Evolutionary conservation across 92 coral and sea anemone species (phyloP), one percentile per base, ranked within the genome.

Genomic region (Pocillopora grandis): DNA sequence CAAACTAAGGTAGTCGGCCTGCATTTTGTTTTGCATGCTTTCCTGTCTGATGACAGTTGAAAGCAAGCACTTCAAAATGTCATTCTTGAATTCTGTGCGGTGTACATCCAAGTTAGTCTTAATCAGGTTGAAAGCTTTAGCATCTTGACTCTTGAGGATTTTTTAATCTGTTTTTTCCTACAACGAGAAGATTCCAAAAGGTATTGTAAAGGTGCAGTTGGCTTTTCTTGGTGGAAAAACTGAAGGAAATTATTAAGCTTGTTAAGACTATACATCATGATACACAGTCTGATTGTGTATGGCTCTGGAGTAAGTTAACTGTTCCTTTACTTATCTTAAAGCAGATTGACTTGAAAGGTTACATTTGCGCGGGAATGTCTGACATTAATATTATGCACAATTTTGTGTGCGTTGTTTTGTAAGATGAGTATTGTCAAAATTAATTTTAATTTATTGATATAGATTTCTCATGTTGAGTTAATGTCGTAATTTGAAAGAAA

Each of bases 341-440:
- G 56, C 64, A 5, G 42, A 62, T 62, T 75, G 15, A 75, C 3
- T 3, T 56, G 63, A 35, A 71, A 36, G 20, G 10, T 13, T 56
- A 36, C 37, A 10, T 5, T 56, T 5, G 62, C 27, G 49, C 49
- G 49, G 49, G 49, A 42, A 42, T 42, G 48, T 55, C 55, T 23
- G 62, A 73, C 48, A 55, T 17, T 52, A 12, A 14, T 20, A 10
- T 61, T 58, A 27, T 62, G 61, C 82, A 78, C 52, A 59, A 37
- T 48, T 62, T 48, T 78, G 81, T 62, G 60, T 42, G 71, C 58
- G 37, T 37, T 58, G 58, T 63, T 77, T 37, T 78, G n/a, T 78
- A 37, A 62, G 81, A 42, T 42, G 71, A 62, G 42, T n/a, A 78
- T 42, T 62, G 81, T 78, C 63, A 78, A n/a, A 31, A 59, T 1